Evolutionary conservation across 92 coral and sea anemone species (phyloP).

Genomic region (Paramuricea clavata): DNA sequence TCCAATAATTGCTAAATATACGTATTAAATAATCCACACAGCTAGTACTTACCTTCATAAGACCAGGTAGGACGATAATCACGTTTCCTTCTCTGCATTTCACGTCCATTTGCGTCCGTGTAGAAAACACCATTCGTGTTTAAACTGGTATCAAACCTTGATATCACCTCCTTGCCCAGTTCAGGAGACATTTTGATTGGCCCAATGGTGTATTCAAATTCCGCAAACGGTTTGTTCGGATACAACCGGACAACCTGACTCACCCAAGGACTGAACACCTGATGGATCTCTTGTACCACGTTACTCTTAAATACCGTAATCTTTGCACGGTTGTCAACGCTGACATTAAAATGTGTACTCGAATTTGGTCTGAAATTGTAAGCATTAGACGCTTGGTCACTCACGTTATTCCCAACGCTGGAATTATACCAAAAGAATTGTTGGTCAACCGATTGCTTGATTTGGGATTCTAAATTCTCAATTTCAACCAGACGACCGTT

Average conservation of each 20-base stretch:
- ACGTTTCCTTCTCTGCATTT: conserved; percentile 84
- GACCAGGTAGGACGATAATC: conserved; percentile 93
- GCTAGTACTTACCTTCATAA: conserved; percentile 55
- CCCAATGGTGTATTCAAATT: conserved; percentile 97
- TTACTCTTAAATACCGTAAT: conserved; percentile 74
- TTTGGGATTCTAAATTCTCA: conserved; percentile 72
- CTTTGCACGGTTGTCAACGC: conserved; percentile 69
- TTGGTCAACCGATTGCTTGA: conserved; percentile 73
- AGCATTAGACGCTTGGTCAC: conserved; percentile 83
- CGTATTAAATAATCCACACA: no score
- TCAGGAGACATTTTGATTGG: conserved; percentile 82
- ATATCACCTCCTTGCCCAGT: conserved; percentile 88
- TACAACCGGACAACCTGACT: conserved; percentile 94
- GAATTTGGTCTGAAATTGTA: conserved; percentile 92
- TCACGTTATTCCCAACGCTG: conserved; percentile 66
- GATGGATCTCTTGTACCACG: conserved; percentile 89
- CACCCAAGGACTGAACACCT: conserved; percentile 82
- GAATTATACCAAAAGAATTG: conserved; percentile 92
- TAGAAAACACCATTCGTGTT: conserved; percentile 83
- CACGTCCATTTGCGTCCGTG: conserved; percentile 98
- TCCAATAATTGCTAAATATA: no score
- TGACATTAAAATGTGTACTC: conserved; percentile 64
- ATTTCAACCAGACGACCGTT: conserved; percentile 82
- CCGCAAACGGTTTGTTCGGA: conserved; percentile 76
- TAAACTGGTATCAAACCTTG: conserved; percentile 89